Base-by-base conservation (phyloP, 1,140 invertebrate genomes). In the Drosophila malerkotliana region DNA sequence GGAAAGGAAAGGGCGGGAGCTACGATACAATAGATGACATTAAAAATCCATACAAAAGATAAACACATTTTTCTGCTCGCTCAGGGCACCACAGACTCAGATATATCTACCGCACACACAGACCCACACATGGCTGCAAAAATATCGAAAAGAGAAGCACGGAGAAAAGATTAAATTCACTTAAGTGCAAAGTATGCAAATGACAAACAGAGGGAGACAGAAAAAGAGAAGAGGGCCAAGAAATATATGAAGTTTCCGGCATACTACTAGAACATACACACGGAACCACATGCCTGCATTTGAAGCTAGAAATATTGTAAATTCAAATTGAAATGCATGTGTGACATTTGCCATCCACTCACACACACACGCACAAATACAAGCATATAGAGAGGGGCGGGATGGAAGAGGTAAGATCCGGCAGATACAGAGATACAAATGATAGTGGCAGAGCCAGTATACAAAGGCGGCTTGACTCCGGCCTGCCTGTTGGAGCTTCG, bases 111-210 rank as follows among this genome's bases (percentile, higher is more conserved):
- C 8, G n/a, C 39, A 30, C 49, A 62, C 39, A 53, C 18, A 28
- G n/a, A 45, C 39, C 28, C 12, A 49, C 24, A 53, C 12, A 52
- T 14, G 18, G 26, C 61, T 59, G 54, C 21, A 37, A 39, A 63
- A 57, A 71, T 57, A 77, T 63, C 64, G 72, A 71, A 53, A 24
- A 61, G 58, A 32, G 60, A 37, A 75, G 58, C 24, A 54, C 32
- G 72, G 51, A 76, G 57, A 69, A 67, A 68, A 60, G 67, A 79
- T 82, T 83, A 83, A 85, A 80, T 78, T 80, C 77, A 77, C 53
- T 78, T 80, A 77, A 80, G 74, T 87, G 69, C 64, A 85, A 80
- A 71, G 73, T 81, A 85, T 85, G 69, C 61, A 85, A 85, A 81
- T 85, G 77, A 81, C 74, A 85, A 71, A 78, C 54, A 47, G 59